Percentiles rank a stretch among this genome's conserved stretches.
These are phyloP conservation scores for Meliscaeva auricollis DNA, from an alignment of 2,888 invertebrate species.

Conservation along the genomic window DNA sequence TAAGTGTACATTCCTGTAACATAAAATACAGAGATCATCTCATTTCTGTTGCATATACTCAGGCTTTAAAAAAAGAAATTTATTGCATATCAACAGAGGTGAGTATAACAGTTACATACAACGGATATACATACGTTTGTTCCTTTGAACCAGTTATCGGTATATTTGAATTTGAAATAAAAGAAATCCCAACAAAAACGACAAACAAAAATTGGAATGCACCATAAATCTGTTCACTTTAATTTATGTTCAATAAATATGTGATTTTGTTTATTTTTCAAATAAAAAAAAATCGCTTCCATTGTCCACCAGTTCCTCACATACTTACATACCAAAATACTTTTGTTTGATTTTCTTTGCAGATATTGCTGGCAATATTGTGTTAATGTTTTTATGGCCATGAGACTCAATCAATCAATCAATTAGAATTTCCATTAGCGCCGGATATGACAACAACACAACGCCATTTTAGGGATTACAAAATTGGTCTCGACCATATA, in stretches of 20 bases:
- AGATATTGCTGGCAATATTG: constrained; percentile 30
- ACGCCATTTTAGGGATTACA: constrained; percentile 71
- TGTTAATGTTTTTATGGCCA: constrained; percentile 49
- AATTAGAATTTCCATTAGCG: constrained; percentile 79
- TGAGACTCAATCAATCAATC: constrained; percentile 78
- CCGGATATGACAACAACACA: constrained; percentile 79
- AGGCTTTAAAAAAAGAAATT: not conserved
- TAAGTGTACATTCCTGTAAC: too few species aligned
- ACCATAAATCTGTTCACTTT: not conserved
- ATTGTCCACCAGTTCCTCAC: too few species aligned
- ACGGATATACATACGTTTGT: constrained; percentile 10
- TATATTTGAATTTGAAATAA: too few species aligned
- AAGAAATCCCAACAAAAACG: not conserved
- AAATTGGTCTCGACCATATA: constrained; percentile 28
- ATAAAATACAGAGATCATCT: too few species aligned
- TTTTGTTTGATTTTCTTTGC: constrained; percentile 11
- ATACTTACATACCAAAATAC: not conserved
- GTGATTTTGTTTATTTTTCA: constrained; percentile 15
- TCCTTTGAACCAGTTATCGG: too few species aligned
- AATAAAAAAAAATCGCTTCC: constrained; percentile 4
- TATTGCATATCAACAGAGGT: too few species aligned
- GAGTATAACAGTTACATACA: not conserved
- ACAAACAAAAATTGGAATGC: too few species aligned
- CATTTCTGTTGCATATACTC: not conserved
- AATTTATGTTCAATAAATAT: not conserved